A percentile compares a stretch with the other conserved stretches of the same genome.
Evolutionary conservation across 92 coral and sea anemone species (phyloP).

Genomic region (Virgularia gustaviana): DNA sequence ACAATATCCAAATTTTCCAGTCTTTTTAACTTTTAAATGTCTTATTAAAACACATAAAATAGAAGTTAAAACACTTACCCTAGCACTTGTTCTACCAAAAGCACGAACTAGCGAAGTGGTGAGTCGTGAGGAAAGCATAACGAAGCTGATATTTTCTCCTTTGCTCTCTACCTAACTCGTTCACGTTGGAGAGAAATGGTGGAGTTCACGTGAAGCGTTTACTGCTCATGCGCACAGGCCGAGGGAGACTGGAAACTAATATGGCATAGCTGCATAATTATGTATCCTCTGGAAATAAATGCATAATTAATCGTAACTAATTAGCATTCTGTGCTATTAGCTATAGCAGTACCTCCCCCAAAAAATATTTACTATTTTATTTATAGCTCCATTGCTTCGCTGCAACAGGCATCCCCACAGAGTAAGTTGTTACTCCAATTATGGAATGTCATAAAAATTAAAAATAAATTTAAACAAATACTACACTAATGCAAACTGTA

Average conservation of each 20-base stretch:
- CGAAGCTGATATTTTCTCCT: constrained; percentile 16
- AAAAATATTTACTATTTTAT: too few relatives aligned
- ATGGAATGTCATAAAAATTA: too few relatives aligned
- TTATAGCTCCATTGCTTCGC: too few relatives aligned
- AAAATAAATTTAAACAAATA: too few relatives aligned
- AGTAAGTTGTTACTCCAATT: too few relatives aligned
- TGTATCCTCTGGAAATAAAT: too few relatives aligned
- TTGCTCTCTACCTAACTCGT: constrained; percentile 9
- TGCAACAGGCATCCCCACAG: too few relatives aligned
- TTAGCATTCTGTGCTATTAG: too few relatives aligned
- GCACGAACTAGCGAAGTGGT: constrained; percentile 71
- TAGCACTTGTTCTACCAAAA: constrained; percentile 76
- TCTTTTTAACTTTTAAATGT: background rate
- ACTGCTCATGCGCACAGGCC: constrained; percentile 26
- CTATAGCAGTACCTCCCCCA: too few relatives aligned
- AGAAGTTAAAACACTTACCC: constrained; percentile 49
- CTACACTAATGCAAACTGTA: too few relatives aligned
- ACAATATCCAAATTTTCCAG: background rate
- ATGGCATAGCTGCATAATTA: too few relatives aligned
- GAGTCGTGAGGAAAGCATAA: constrained; percentile 93
- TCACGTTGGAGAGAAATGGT: constrained; percentile 39
- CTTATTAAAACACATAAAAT: background rate
- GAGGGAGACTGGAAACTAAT: background rate
- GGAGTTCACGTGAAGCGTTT: constrained; percentile 20
- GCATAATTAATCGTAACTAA: too few relatives aligned